Evolutionary conservation across 2,797 vertebrate species (phyloP), one percentile per base, ranked within the genome.

Genomic region (Pangasius macronema): DNA sequence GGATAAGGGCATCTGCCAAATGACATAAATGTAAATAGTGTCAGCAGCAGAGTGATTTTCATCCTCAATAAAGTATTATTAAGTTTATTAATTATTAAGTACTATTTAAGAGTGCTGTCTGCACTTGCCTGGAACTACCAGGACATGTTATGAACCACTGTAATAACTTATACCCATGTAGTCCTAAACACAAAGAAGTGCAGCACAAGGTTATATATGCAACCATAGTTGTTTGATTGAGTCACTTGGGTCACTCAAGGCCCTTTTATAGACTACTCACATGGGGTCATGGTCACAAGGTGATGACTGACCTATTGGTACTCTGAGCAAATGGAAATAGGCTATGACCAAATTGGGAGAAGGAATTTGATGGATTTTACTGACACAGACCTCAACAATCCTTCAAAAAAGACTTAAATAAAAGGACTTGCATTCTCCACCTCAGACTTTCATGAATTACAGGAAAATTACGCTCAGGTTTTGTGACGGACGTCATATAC

Each of bases 301-400:
- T 39, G 77, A 24, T 0, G 30, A 79, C 49, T 55, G 75, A 55
- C n/a, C 49, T 55, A 10, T 80, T 22, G 20, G 53, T 57, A 22
- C 53, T 36, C 30, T 79, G 77, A 36, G 33, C 10, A 82, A 63
- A 63, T 30, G 16, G 36, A 82, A 82, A 63, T 82, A 82, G 79
- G 33, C 80, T 63, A 49, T 22, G 27, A 82, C 42, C 81, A 82
- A 67, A 67, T 11, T 65, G 42, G 24, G 18, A 82, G 42, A 81
- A 30, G 8, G 59, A 20, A 42, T 63, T 82, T 16, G 63, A n/a
- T 49, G 61, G 5, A 14, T 81, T 59, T 81, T 81, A 81, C 5
- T 39, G 5, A 24, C 1, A 27, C 42, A 22, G n/a, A 55, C 49
- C 16, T 9, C 13, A 51, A n/a, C 14, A n/a, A 36, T 36, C 33